A percentile compares a stretch with the other conserved stretches of the same genome.
Evolutionary conservation across 2,113 vertebrate genomes (phyloP).

Genomic region (Pedionomus torquatus): DNA sequence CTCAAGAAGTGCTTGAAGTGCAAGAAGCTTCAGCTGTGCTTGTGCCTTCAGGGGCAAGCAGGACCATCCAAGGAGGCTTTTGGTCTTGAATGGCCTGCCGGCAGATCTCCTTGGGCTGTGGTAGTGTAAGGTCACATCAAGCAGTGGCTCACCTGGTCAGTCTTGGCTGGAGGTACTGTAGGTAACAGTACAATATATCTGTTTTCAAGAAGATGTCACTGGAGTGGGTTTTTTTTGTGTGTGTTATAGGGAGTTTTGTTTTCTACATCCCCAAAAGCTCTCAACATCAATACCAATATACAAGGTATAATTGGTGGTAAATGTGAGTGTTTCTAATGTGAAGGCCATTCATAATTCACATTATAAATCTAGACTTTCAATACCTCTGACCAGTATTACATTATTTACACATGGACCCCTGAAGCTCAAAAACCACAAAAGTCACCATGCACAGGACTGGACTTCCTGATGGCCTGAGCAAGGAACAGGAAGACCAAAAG

Average conservation of each 20-base stretch:
- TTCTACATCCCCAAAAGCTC: neutral
- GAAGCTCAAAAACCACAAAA: neutral
- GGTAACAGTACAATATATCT: neutral
- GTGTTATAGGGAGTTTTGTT: rapidly evolving
- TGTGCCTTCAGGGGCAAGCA: neutral
- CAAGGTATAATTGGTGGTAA: neutral
- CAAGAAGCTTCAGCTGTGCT: neutral
- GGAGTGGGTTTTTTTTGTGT: rapidly evolving
- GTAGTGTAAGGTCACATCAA: neutral
- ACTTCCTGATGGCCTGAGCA: neutral
- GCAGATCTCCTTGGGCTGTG: neutral
- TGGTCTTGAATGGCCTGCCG: neutral
- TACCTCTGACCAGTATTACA: neutral
- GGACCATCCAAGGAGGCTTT: neutral
- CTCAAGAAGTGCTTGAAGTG: neutral
- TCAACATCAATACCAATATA: neutral
- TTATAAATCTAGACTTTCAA: neutral
- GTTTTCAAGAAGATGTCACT: neutral
- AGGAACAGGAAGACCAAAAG: neutral
- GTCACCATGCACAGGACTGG: neutral
- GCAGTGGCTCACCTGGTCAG: neutral
- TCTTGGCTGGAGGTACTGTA: neutral
- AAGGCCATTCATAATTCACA: neutral
- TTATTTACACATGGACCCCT: too few relatives aligned
- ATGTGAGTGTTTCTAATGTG: neutral